Evolutionary conservation across 2,888 invertebrate species (phyloP).

Genomic region (Hydrotaea cyrtoneurina): DNA sequence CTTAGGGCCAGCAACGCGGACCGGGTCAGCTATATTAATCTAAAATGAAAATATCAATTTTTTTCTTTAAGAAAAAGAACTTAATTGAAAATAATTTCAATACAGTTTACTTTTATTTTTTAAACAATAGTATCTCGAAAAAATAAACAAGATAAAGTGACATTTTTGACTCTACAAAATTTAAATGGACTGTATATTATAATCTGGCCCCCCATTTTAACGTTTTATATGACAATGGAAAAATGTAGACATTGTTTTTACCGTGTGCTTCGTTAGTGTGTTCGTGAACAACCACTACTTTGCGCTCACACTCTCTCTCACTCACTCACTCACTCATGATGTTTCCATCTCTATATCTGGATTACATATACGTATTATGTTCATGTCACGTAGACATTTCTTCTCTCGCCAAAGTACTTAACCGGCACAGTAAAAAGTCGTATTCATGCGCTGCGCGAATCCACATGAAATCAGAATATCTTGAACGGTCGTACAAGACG

Average conservation of each 20-base stretch:
- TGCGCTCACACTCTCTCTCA: neutral
- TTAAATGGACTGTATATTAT: too few species aligned
- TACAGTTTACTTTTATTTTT: too few species aligned
- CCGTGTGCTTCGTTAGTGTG: conserved; percentile 9
- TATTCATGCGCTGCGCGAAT: conserved; percentile 60
- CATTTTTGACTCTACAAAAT: too few species aligned
- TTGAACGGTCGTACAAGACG: conserved; percentile 68
- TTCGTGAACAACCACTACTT: neutral
- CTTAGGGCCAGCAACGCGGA: too few species aligned
- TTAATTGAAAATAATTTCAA: too few species aligned
- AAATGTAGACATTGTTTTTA: conserved; percentile 21
- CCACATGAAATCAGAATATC: conserved; percentile 68
- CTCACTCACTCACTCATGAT: neutral
- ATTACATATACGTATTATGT: conserved; percentile 32
- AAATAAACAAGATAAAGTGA: too few species aligned
- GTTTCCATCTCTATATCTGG: conserved; percentile 31
- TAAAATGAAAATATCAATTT: too few species aligned
- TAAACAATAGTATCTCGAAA: too few species aligned
- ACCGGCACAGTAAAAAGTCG: conserved; percentile 66
- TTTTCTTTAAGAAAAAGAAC: too few species aligned
- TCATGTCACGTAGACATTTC: conserved; percentile 29
- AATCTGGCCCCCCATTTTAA: too few species aligned
- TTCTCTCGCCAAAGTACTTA: conserved; percentile 47
- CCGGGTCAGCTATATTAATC: too few species aligned
- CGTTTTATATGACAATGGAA: conserved; percentile 7